phyloP scores from a whole-genome alignment of 2,888 invertebrate species.

The Melolontha melolontha region DNA sequence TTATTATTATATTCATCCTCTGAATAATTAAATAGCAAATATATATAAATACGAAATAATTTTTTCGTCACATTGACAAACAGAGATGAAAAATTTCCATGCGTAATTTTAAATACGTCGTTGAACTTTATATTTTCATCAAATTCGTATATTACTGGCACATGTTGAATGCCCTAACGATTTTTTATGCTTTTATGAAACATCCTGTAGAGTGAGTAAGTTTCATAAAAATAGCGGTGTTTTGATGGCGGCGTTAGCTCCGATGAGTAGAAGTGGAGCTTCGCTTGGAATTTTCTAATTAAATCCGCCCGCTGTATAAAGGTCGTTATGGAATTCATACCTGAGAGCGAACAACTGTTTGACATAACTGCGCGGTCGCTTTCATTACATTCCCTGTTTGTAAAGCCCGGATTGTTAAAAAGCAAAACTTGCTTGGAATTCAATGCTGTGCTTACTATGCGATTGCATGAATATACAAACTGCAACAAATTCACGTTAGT shows the following conservation, averaged over 20 bases:
- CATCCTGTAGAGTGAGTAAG: constrained; percentile 23
- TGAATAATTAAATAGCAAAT: no score
- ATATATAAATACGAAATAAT: no score
- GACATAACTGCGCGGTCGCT: constrained; percentile 62
- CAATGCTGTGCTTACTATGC: constrained; percentile 33
- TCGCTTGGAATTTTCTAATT: constrained; percentile 61
- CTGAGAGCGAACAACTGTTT: constrained; percentile 63
- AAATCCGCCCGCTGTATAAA: constrained; percentile 60
- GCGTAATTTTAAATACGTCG: no score
- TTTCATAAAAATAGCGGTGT: constrained; percentile 34
- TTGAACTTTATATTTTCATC: no score
- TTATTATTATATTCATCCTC: no score
- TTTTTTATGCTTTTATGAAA: background rate
- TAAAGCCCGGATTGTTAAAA: constrained; percentile 60
- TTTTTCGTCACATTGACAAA: no score
- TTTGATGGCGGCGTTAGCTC: constrained; percentile 36
- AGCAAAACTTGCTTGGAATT: constrained; percentile 53
- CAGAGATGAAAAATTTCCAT: no score
- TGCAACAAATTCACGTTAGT: constrained; percentile 38
- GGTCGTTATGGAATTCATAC: constrained; percentile 64
- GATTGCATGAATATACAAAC: constrained; percentile 38
- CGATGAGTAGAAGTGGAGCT: constrained; percentile 38
- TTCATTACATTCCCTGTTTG: constrained; percentile 61
- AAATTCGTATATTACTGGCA: no score
- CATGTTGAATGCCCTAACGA: background rate